Evolutionary conservation across 2,888 invertebrate genomes (phyloP), one percentile per base, ranked within the genome.

Genomic region (Mechanitis messenoides): DNA sequence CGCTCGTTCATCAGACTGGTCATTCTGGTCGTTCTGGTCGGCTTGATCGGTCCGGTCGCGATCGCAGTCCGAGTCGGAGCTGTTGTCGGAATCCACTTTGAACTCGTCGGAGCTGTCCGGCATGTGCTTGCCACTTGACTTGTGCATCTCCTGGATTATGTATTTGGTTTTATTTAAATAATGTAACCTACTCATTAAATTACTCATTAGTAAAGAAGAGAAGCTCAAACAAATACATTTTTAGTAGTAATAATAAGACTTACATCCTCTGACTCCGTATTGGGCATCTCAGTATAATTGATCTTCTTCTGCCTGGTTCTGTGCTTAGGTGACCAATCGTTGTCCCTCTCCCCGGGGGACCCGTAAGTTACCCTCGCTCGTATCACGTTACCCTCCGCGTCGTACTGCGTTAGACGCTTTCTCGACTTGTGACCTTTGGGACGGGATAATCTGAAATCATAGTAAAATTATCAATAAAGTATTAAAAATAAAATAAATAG

Each of bases 241-340:
- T 0, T 9, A 31, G 3, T 31, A 9, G 9, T 20, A 3, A 47
- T 28, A 3, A n/a, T 28, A 47, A 3, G 38, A 86, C 85, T 88
- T 74, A 93, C 94, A 79, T 93, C 95, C 75, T 93, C 95, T 56
- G 93, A 94, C 77, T 95, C 95, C 0, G 94, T 93, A 67, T 93
- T 93, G 58, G 93, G 91, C 75, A 92, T 92, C 83, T 95, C 96
- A 3, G 94, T 93, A 74, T 96, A 96, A 78, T 94, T 93, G 65
- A 94, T 94, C 81, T 94, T 93, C 71, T 92, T 91, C 67, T 94
- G 95, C 5, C 95, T 82, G 0, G 95, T 95, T 68, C 94, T 87
- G 73, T 94, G 91, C 58, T 92, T 91, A 62, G 92, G 90, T 50
- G 91, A 91, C 84, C 92, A 92, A 72, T 93, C 93, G 77, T 92